These are phyloP conservation scores for Polyploca ridens DNA, from an alignment of 2,888 invertebrate species.

Conservation along the genomic window DNA sequence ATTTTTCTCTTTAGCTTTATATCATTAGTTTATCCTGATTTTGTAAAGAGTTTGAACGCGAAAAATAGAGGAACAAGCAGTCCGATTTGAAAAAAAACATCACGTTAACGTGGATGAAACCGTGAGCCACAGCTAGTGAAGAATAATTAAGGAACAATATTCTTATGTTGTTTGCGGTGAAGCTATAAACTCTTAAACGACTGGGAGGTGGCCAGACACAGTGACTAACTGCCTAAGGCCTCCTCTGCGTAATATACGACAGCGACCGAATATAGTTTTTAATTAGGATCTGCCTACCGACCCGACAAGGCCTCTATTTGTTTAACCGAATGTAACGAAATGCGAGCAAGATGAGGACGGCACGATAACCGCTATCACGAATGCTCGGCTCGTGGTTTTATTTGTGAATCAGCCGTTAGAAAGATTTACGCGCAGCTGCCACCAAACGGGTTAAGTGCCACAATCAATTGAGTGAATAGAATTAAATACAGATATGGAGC, in stretches of 20 bases:
- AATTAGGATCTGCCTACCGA: constrained; percentile 77
- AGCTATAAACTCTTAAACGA: constrained; percentile 63
- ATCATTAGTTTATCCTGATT: too few relatives aligned
- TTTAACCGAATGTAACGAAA: constrained; percentile 70
- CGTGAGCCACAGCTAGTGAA: not conserved
- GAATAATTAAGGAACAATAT: constrained; percentile 8
- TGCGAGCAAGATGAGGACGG: constrained; percentile 59
- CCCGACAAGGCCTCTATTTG: constrained; percentile 71
- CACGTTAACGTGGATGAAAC: too few relatives aligned
- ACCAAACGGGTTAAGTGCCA: constrained; percentile 61
- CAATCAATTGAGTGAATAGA: constrained; percentile 67
- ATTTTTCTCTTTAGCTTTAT: too few relatives aligned
- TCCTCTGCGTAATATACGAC: constrained; percentile 71
- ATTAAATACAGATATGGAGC: constrained; percentile 53
- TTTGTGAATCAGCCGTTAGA: constrained; percentile 68
- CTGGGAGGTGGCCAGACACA: constrained; percentile 67
- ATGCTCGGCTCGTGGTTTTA: constrained; percentile 63
- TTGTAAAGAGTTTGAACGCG: too few relatives aligned
- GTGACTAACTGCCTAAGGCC: constrained; percentile 68
- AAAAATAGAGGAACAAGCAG: too few relatives aligned
- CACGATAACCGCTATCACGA: constrained; percentile 68
- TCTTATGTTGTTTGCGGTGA: not conserved
- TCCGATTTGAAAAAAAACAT: too few relatives aligned
- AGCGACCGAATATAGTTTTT: constrained; percentile 75
- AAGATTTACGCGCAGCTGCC: constrained; percentile 69